Percentiles rank a stretch among this genome's conserved stretches.
Conservation (phyloP, 2,113 vertebrate genomes). For the Cyprinodon brontotheroides region DNA sequence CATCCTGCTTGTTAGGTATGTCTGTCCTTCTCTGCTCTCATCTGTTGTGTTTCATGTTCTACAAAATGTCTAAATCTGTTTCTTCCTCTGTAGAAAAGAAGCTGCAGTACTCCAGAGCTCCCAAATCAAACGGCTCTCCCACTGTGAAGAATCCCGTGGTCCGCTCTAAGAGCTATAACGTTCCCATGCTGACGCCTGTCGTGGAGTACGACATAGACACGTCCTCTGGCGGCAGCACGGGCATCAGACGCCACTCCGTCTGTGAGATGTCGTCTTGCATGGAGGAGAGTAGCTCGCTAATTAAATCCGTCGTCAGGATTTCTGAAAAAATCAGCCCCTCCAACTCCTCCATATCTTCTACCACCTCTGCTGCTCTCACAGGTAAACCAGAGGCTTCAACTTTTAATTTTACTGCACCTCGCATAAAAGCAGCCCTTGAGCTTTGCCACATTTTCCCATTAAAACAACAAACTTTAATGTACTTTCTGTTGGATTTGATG, state of each 20-base stretch:
- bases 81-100: conserved; percentile 82
- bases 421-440: neutral
- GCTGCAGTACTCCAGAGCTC: conserved; percentile 77
- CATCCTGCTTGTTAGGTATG: conserved; percentile 91
- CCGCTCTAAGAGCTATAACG: conserved; percentile 95
- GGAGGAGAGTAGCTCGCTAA: conserved; percentile 78
- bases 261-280: conserved; percentile 91
- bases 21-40: neutral
- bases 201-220: conserved; percentile 84
- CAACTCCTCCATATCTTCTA: conserved; percentile 34
- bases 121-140: conserved; percentile 73
- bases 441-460: neutral
- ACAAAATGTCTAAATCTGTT: neutral
- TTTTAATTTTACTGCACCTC: neutral
- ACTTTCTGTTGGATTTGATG: neutral
- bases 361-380: conserved; percentile 54
- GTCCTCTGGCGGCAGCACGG: conserved; percentile 20
- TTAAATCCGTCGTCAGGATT: conserved; percentile 16
- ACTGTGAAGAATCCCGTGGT: conserved; percentile 88
- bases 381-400: conserved; percentile 19
- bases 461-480: neutral
- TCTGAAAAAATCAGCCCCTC: conserved; percentile 16
- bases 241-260: conserved; percentile 89
- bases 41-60: neutral
- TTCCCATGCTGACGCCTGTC: conserved; percentile 90